These are phyloP conservation scores for Nannospalax galili DNA, from an alignment of 2,113 vertebrate genomes.

Conservation along the genomic window DNA sequence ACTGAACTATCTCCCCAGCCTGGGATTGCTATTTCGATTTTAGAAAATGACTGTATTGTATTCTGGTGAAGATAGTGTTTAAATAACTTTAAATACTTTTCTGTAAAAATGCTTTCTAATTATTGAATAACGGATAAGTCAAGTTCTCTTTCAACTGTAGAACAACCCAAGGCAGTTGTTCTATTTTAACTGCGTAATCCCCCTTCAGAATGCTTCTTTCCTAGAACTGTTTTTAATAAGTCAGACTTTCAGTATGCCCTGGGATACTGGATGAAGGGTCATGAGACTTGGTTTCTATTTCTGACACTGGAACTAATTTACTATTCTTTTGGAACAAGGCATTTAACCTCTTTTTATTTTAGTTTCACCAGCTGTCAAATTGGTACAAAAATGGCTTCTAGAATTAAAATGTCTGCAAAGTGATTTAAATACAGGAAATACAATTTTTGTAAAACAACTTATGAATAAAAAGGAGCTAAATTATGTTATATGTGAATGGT, in stretches of 20 bases:
- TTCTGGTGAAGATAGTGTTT: neutral
- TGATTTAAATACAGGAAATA: constrained; percentile 20
- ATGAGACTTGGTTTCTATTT: constrained; percentile 51
- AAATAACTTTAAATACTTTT: neutral
- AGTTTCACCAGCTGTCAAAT: constrained; percentile 53
- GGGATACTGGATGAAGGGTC: neutral
- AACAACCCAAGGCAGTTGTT: neutral
- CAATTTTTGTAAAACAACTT: neutral
- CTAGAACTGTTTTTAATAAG: constrained; percentile 7
- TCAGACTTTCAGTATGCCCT: constrained; percentile 16
- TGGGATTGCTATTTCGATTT: neutral
- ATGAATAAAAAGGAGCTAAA: neutral
- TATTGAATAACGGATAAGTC: neutral
- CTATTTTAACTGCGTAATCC: neutral
- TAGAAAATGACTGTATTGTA: neutral
- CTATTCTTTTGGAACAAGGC: constrained; percentile 35
- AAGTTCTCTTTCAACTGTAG: constrained; percentile 4
- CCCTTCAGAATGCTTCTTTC: neutral
- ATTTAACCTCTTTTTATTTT: constrained; percentile 62
- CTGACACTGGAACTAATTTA: constrained; percentile 36
- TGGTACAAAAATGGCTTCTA: constrained; percentile 30
- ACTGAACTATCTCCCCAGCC: neutral
- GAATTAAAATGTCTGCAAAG: neutral
- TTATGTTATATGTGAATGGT: neutral
- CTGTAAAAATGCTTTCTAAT: neutral